These are phyloP conservation scores for Halcyon chelicuti DNA, from an alignment of 2,797 vertebrate species.

Conservation along the genomic window DNA sequence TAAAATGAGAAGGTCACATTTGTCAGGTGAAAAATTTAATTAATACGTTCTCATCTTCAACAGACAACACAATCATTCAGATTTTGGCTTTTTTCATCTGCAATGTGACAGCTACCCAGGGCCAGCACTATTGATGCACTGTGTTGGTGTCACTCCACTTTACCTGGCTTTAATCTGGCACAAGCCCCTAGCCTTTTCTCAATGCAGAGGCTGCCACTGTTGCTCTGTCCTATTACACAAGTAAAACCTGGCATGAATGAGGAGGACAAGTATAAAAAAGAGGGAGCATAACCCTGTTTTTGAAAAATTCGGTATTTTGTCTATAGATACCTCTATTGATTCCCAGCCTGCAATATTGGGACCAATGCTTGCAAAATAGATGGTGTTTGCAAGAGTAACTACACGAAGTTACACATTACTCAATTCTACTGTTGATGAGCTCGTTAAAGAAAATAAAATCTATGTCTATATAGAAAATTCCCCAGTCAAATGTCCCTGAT, in stretches of 20 bases:
- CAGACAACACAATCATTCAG: not conserved
- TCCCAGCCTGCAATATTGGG: fast-evolving
- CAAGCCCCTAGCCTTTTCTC: not conserved
- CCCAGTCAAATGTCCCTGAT: not conserved
- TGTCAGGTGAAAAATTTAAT: not conserved
- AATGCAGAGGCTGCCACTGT: not conserved
- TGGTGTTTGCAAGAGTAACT: not conserved
- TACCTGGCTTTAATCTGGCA: not conserved
- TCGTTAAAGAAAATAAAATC: not conserved
- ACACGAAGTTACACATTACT: not conserved
- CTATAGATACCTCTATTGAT: not conserved
- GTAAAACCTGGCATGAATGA: not conserved
- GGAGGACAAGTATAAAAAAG: not conserved
- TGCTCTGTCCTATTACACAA: not conserved
- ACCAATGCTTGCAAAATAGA: not conserved
- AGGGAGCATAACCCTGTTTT: not conserved
- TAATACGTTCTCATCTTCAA: not conserved
- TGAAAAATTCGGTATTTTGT: not conserved
- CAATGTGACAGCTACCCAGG: not conserved
- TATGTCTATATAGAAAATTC: not conserved
- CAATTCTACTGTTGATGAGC: not conserved
- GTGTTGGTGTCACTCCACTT: not conserved
- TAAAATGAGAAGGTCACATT: not conserved
- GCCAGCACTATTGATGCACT: not conserved
- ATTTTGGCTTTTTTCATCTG: not conserved